Percentiles rank a stretch among this genome's conserved stretches.
These are phyloP conservation scores for Thryonomys swinderianus DNA, from an alignment of 2,113 vertebrate species.

Conservation along the genomic window DNA sequence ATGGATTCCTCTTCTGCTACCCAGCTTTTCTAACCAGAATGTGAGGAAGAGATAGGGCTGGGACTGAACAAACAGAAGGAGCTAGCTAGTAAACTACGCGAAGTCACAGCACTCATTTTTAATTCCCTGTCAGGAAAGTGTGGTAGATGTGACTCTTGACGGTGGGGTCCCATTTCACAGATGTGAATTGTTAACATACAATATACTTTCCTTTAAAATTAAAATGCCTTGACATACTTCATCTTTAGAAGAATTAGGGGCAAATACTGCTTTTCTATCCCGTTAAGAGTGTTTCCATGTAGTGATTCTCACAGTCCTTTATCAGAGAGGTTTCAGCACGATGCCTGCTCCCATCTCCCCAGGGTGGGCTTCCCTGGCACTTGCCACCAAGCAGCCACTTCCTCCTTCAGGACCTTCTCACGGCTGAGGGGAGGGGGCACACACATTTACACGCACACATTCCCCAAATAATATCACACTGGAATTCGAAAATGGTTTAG, in stretches of 20 bases:
- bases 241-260: constrained; percentile 1
- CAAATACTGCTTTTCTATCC: background rate
- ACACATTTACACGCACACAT: background rate
- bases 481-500: background rate
- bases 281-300: background rate
- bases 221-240: background rate
- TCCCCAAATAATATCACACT: background rate
- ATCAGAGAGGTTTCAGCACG: background rate
- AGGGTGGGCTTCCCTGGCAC: background rate
- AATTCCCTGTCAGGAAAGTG: constrained; percentile 11
- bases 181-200: background rate
- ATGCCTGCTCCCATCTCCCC: background rate
- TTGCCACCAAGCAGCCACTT: background rate
- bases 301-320: background rate
- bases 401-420: background rate
- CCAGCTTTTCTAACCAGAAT: background rate
- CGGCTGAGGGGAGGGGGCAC: background rate
- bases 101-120: constrained; percentile 28
- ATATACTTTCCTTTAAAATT: constrained; percentile 10
- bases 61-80: background rate
- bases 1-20: background rate
- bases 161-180: background rate
- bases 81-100: constrained; percentile 45
- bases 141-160: background rate
- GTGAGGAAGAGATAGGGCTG: background rate